Percentiles rank a stretch among this genome's conserved stretches.
These are phyloP conservation scores for Hemicrepidius hirtus DNA, from an alignment of 2,888 invertebrate species.

Conservation along the genomic window DNA sequence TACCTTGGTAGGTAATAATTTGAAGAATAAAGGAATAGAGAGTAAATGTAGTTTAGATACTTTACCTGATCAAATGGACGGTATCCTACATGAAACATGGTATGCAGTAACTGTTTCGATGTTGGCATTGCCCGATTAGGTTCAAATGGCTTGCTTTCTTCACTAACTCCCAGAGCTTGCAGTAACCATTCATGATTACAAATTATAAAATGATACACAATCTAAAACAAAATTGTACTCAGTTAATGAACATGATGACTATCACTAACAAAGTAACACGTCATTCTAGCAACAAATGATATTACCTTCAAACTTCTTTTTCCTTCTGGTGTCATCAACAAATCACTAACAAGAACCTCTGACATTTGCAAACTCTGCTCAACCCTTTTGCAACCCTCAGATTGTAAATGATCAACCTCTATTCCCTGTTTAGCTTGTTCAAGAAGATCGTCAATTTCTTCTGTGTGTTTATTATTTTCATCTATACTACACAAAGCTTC, in stretches of 20 bases:
- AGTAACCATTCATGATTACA: conserved; percentile 82
- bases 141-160: conserved; percentile 67
- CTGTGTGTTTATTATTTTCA: conserved; percentile 86
- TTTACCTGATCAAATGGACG: conserved; percentile 84
- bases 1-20: too few species aligned
- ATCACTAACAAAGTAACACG: too few species aligned
- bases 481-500: conserved; percentile 88
- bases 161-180: conserved; percentile 74
- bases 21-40: too few species aligned
- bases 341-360: conserved; percentile 78
- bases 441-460: conserved; percentile 81
- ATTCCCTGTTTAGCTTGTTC: conserved; percentile 73
- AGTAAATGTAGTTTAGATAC: too few species aligned
- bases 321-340: conserved; percentile 78
- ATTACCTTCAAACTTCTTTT: conserved; percentile 73
- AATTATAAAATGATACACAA: conserved; percentile 81
- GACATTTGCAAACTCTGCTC: conserved; percentile 73
- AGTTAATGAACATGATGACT: too few species aligned
- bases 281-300: too few species aligned
- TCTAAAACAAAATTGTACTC: conserved; percentile 72
- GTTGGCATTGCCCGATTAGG: conserved; percentile 65
- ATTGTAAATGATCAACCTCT: conserved; percentile 58
- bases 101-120: conserved; percentile 77
- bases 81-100: conserved; percentile 88
- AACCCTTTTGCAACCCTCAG: conserved; percentile 68